These are phyloP conservation scores for Leptobrachium leishanense DNA, from an alignment of 2,113 vertebrate genomes.

Conservation along the genomic window DNA sequence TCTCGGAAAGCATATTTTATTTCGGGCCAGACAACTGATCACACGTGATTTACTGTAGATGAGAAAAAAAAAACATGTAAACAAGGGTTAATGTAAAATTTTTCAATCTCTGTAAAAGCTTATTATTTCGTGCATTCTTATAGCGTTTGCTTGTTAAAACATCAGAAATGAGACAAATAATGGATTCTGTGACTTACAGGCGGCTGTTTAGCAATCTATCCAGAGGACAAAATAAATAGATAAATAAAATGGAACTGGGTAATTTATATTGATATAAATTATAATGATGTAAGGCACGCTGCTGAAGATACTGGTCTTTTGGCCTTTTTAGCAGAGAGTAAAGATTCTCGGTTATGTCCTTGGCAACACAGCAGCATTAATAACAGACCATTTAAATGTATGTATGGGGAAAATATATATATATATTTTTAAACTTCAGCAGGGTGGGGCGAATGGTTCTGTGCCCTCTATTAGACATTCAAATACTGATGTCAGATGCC, in stretches of 20 bases:
- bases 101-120: conserved; percentile 57
- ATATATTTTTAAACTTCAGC: too few species aligned
- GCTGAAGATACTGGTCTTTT: conserved; percentile 20
- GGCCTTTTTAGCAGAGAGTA: conserved; percentile 15
- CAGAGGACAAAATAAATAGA: conserved; percentile 15
- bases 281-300: conserved; percentile 30
- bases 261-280: conserved; percentile 45
- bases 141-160: conserved; percentile 44
- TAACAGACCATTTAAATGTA: too few species aligned
- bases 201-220: conserved; percentile 35
- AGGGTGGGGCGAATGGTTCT: too few species aligned
- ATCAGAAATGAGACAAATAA: conserved; percentile 41
- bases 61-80: conserved; percentile 58
- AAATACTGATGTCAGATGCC: too few species aligned
- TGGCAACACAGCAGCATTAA: conserved; percentile 8
- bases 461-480: too few species aligned
- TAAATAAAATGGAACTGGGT: conserved; percentile 17
- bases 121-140: conserved; percentile 45
- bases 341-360: conserved; percentile 25
- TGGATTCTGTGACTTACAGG: conserved; percentile 49
- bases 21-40: conserved; percentile 66
- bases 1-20: conserved; percentile 71
- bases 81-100: conserved; percentile 64
- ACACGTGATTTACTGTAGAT: conserved; percentile 65
- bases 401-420: too few species aligned